These are phyloP conservation scores for Spea multiplicata DNA, from an alignment of 2,113 vertebrate genomes.

Conservation along the genomic window DNA sequence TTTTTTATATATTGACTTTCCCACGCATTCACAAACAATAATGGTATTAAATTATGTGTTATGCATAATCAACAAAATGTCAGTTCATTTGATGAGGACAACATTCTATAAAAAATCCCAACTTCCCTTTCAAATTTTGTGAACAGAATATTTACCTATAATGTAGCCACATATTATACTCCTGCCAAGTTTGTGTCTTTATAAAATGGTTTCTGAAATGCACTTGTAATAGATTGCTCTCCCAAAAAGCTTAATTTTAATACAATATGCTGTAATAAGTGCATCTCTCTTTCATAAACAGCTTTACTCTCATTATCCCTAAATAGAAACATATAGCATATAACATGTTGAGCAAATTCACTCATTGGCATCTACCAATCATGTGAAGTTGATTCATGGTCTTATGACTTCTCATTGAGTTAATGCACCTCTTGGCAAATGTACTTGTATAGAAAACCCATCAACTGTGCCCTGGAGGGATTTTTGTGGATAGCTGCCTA, in stretches of 20 bases:
- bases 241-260: background rate
- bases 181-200: background rate
- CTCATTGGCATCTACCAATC: constrained; percentile 27
- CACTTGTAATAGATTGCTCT: background rate
- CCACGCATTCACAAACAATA: too few relatives aligned
- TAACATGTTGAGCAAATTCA: constrained; percentile 15
- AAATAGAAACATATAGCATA: constrained; percentile 15
- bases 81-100: too few relatives aligned
- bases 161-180: background rate
- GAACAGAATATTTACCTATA: too few relatives aligned
- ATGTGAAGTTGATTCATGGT: constrained; percentile 23
- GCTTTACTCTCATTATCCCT: constrained; percentile 11
- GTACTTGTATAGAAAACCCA: constrained; percentile 29
- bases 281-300: constrained; percentile 1
- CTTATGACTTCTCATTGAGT: constrained; percentile 35
- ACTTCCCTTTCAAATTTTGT: too few relatives aligned
- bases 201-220: background rate
- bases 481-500: constrained; percentile 39
- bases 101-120: too few relatives aligned
- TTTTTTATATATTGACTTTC: too few relatives aligned
- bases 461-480: constrained; percentile 34
- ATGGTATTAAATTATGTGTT: too few relatives aligned
- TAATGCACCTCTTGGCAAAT: constrained; percentile 39
- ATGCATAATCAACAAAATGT: too few relatives aligned
- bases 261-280: constrained; percentile 19